Percentiles rank a stretch among this genome's conserved stretches.
Evolutionary conservation across 2,888 invertebrate species (phyloP).

Genomic region (Deroplatys truncata): DNA sequence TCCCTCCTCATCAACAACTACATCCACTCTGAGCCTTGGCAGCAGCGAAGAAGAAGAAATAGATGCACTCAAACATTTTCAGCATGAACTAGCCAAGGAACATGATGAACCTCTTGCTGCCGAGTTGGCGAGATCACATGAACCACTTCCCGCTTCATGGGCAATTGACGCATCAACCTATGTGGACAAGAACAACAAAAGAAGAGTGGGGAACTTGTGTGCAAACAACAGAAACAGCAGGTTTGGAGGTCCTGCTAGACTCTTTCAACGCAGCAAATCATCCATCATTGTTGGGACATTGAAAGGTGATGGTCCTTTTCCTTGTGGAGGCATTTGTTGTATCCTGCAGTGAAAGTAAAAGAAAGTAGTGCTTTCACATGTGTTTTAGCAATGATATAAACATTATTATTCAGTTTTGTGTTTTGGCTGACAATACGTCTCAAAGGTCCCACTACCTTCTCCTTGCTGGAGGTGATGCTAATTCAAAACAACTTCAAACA

Average conservation of each 20-base stretch:
- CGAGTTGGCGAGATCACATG: slow-evolving; percentile 10
- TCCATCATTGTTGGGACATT: slow-evolving; percentile 20
- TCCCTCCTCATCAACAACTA: background rate
- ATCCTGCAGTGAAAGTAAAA: slow-evolving; percentile 28
- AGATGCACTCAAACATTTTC: slow-evolving; percentile 21
- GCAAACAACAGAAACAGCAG: background rate
- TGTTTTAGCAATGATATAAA: background rate
- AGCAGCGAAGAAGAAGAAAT: slow-evolving; percentile 6
- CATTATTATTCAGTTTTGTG: too few species aligned
- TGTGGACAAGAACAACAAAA: background rate
- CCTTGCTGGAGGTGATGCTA: too few species aligned
- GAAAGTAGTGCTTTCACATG: background rate
- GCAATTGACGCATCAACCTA: background rate
- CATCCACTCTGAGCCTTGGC: background rate
- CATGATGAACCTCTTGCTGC: slow-evolving; percentile 7
- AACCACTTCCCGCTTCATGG: slow-evolving; percentile 19
- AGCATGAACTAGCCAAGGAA: background rate
- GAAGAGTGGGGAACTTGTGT: background rate
- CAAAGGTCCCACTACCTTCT: too few species aligned
- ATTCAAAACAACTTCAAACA: too few species aligned
- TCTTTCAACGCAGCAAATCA: background rate
- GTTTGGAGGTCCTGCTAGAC: background rate
- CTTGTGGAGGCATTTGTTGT: slow-evolving; percentile 30
- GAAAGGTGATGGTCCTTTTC: slow-evolving; percentile 27
- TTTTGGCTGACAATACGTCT: too few species aligned